Base-by-base conservation (phyloP, 1,140 invertebrate species). In the Nasonia longicornis region DNA sequence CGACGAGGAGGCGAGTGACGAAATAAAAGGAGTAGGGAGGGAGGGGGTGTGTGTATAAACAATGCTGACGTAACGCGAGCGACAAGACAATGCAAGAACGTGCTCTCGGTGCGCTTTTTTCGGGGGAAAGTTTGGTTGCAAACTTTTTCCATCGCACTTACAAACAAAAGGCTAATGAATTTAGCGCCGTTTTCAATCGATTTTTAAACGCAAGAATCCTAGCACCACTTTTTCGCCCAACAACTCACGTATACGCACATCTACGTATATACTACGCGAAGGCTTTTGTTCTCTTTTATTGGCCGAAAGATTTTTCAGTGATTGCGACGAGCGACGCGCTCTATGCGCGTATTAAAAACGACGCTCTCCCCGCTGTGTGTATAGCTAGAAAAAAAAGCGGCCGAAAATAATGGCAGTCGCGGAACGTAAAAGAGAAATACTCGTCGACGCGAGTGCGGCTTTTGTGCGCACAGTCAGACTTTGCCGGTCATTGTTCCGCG, bases 21-120 rank as follows among this genome's bases (percentile, higher is more conserved):
- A 79, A 79, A 72, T 70, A 70, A 78, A 78, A 78, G 14, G 29
- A 31, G 1, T 29, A 45, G 74, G 16, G 26, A 38, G 20, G 0
- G 63, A 73, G 82, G 80, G 81, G 78, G 76, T 81, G 22, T 22
- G n/a, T 78, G 78, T 76, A 82, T 87, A 88, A 88, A 87, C 86
- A 88, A 86, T 87, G 83, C 83, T 87, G 86, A 87, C 84, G 87
- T 85, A 87, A 88, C 84, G 74, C 77, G 48, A 42, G n/a, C 38
- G 78, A 74, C 83, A 85, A 87, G 85, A 88, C 86, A 88, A 88
- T 87, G 4, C 29, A 31, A 12, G 35, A 8, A 16, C 52, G 52
- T 42, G 12, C 48, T 35, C 4, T 35, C 4, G 31, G 31, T 35
- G 31, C 31, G 31, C 31, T 52, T 52, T 52, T 73, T 52, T 73